Percentiles rank a stretch among this genome's conserved stretches.
Conservation (phyloP, 2,113 vertebrate genomes). For the Scolopax mira region DNA sequence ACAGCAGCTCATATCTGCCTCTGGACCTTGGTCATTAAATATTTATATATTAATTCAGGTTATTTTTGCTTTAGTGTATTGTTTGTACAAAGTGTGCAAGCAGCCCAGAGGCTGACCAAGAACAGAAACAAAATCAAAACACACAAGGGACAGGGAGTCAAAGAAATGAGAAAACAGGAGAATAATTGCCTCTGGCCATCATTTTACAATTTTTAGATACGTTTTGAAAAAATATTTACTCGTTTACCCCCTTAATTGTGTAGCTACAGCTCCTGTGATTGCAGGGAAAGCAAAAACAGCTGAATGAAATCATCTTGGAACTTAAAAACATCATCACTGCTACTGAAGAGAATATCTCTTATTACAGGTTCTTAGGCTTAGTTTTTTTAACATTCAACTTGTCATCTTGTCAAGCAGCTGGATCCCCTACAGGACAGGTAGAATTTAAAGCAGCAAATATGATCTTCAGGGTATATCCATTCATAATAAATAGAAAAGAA, state of each 20-base stretch:
- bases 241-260: neutral
- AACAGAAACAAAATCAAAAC: neutral
- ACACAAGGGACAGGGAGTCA: neutral
- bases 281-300: neutral
- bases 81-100: neutral
- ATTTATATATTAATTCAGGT: neutral
- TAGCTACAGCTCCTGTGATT: neutral
- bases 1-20: neutral
- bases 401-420: neutral
- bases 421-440: neutral
- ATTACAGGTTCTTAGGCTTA: neutral
- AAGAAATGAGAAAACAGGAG: neutral
- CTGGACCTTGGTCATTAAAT: neutral
- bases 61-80: neutral
- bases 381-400: neutral
- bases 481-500: neutral
- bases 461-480: neutral
- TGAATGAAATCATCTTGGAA: neutral
- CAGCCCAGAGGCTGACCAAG: neutral
- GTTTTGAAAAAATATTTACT: neutral
- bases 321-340: neutral
- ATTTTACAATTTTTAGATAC: neutral
- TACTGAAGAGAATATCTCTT: neutral
- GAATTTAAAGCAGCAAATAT: neutral
- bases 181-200: neutral